Base-by-base conservation (phyloP, 2,113 vertebrate species). In the Pangasianodon gigas region DNA sequence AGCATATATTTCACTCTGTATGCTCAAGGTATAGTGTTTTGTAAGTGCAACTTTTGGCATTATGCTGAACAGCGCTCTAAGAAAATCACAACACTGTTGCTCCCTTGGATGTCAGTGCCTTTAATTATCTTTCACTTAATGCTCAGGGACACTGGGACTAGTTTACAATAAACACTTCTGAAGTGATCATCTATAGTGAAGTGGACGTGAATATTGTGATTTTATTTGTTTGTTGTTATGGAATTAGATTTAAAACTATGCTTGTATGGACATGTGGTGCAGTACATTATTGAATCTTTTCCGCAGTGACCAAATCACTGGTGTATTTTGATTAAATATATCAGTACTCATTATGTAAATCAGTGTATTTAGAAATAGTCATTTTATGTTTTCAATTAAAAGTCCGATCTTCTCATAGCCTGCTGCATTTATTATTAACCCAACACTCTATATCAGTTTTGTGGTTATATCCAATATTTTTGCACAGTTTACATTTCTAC, bases 361-460 rank as follows among this genome's bases (percentile, higher is more conserved):
- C 41, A 10, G 54, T 41, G 41, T 62, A 21, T 84, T 62, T 84
- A 29, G 11, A 84, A 84, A 65, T 67, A 6, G 14, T 67, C 0
- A 48, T n/a, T 85, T 48, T 48, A 75, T 46, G 41, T 46, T 85
- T 85, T 44, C 14, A n/a, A 86, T 69, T 86, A 86, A 86, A 86
- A 18, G 7, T 86, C 7, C 37, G 65, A 86, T 54, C n/a, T 71
- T 37, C n/a, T 52, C 60, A n/a, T 0, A n/a, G 11, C 11, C 46
- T 80, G 77, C 13, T 85, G 84, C 5, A 67, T 46, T 85, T 62
- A 37, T 67, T 29, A 29, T 48, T 67, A 29, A 46, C 58, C 41
- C 21, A 4, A n/a, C 19, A n/a, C 24, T 75, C 71, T 71, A n/a
- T 6, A 75, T 48, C 9, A 10, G 24, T 1, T 67, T 9, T 44